Base-by-base conservation (phyloP, 2,113 vertebrate genomes). In the Pipra filicauda region DNA sequence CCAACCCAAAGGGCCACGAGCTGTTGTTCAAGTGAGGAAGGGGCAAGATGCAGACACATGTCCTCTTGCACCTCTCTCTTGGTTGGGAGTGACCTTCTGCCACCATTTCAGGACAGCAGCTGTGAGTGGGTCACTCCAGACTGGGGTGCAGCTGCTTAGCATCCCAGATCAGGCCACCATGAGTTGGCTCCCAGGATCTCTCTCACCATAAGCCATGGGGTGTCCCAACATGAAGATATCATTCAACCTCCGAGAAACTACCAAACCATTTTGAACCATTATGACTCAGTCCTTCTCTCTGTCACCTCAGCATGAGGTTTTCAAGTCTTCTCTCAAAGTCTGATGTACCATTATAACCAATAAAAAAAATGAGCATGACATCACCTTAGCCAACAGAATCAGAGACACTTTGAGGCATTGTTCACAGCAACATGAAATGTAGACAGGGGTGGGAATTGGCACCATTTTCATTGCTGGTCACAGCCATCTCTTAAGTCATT, bases 401-500 rank as follows among this genome's bases (percentile, higher is more conserved):
- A 33, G 2, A 21, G 82, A 83, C 69, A 66, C 6, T 4, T 76
- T 64, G 51, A 91, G 91, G 84, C 89, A 84, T 31, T 88, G 55
- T 74, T 97, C 80, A 88, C 61, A 73, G 78, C 57, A 84, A 78
- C 43, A 30, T 65, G 69, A 95, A 97, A 96, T 75, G 66, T 15
- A 33, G 41, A 55, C 61, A 39, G 5, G 16, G 41, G 5, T 1
- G 16, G 10, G 12, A 4, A 11, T 55, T 86, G 77, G 71, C 41
- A 72, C 20, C 20, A 49, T 85, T 91, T 75, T 28, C 52, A 24
- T 71, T 95, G 95, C 81, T 96, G 86, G 83, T 91, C 86, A 82
- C 67, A 94, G 86, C 57, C 65, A 90, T 77, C 79, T 87, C 55
- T 92, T 49, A 93, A 92, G 90, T 89, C 75, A 93, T 96, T 96